Base-by-base conservation (phyloP, 2,888 invertebrate genomes). In the Acanthosepion lycidas region DNA sequence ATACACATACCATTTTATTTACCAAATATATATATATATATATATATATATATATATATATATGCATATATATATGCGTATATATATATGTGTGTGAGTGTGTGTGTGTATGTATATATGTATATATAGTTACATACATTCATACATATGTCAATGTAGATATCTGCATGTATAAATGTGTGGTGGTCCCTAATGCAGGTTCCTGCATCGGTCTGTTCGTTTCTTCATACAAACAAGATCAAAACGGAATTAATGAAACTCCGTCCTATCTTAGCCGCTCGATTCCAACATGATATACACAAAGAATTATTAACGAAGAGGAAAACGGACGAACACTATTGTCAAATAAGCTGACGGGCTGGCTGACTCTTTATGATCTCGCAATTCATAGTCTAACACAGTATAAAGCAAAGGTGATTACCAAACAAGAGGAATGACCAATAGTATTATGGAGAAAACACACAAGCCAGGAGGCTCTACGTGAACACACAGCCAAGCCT, bases 281-380 rank as follows among this genome's bases (percentile, higher is more conserved):
- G 78, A 78, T 78, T 78, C 33, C 78, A 78, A 12, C n/a, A 78
- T 78, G 78, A 78, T 78, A 78, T 78, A 78, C 78, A 78, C 78
- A 78, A 78, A 78, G 78, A 78, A 78, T 78, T 78, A 78, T 78
- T 78, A 78, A 78, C 78, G 78, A 78, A 78, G n/a, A 33, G n/a
- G 78, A n/a, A 78, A 78, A 78, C 78, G 78, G 78, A 33, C 78
- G 33, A 78, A 78, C 78, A 78, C n/a, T 23, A 78, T 78, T 78
- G 78, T 78, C 78, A 78, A 78, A 78, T 78, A 78, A 78, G 78
- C n/a, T 78, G 78, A 78, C 78, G n/a, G 78, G n/a, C 15, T 33
- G 78, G n/a, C 78, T 33, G 78, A 78, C n/a, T 78, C 78, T 78
- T 78, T 78, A 78, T 78, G 78, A 78, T n/a, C n/a, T 78, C 78